Conservation (phyloP, 2,113 vertebrate genomes). For the Pandion haliaetus region DNA sequence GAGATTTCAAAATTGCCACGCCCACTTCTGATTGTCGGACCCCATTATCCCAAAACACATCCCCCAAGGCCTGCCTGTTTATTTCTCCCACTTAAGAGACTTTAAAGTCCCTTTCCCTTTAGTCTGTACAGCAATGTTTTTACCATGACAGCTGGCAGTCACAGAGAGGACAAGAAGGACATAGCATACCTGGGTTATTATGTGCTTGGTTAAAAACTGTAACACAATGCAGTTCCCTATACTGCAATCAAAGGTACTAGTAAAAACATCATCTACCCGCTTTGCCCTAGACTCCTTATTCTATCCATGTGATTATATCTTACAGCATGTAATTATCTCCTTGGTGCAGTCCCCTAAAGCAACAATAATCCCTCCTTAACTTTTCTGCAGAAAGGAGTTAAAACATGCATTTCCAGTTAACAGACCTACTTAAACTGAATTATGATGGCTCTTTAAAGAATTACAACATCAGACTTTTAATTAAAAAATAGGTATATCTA, state of each 20-base stretch:
- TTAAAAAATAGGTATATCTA: neutral
- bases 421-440: neutral
- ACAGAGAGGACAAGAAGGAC: neutral
- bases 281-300: neutral
- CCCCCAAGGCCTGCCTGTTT: neutral
- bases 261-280: neutral
- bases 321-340: neutral
- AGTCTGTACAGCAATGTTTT: neutral
- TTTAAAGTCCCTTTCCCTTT: neutral
- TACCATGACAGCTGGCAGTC: neutral
- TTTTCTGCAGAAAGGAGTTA: neutral
- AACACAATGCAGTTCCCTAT: neutral
- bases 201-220: neutral
- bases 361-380: neutral
- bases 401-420: neutral
- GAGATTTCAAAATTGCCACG: neutral
- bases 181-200: neutral
- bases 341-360: neutral
- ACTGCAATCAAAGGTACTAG: neutral
- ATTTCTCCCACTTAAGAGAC: neutral
- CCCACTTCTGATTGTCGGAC: neutral
- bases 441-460: neutral
- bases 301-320: neutral
- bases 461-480: neutral
- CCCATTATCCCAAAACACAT: neutral